Conservation (phyloP, 1,140 invertebrate species). For the Panonychus citri region DNA sequence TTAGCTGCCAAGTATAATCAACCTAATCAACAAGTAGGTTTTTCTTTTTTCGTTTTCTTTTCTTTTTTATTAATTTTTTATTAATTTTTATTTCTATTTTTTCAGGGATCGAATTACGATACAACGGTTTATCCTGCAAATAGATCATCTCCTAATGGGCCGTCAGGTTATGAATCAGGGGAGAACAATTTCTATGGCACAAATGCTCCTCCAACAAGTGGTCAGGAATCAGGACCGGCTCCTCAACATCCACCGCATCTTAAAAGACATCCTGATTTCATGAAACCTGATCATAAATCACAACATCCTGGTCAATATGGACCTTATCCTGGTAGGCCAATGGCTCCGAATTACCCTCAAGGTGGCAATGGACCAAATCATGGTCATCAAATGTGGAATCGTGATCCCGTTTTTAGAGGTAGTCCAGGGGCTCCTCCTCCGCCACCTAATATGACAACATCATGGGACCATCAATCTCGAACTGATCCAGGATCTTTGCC, state of each 20-base stretch:
- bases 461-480: not conserved
- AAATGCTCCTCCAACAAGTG: not conserved
- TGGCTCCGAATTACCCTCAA: not conserved
- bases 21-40: not conserved
- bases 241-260: conserved; percentile 5
- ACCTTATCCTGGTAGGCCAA: not conserved
- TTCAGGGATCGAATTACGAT: not conserved
- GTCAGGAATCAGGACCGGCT: not conserved
- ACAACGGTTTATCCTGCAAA: not conserved
- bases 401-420: not conserved
- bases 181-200: too few relatives aligned
- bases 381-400: not conserved
- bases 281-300: conserved; percentile 13
- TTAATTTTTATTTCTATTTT: not conserved
- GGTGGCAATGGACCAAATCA: not conserved
- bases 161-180: conserved; percentile 5
- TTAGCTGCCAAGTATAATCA: conserved; percentile 4
- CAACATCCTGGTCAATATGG: not conserved
- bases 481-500: not conserved
- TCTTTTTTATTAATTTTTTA: not conserved
- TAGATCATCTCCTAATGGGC: conserved; percentile 1
- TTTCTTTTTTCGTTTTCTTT: too few relatives aligned
- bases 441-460: conserved; percentile 7
- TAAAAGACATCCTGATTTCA: conserved; percentile 18
- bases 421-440: conserved; percentile 8